Conservation (phyloP, 2,888 invertebrate genomes). For the Drosophila sordidapex region DNA sequence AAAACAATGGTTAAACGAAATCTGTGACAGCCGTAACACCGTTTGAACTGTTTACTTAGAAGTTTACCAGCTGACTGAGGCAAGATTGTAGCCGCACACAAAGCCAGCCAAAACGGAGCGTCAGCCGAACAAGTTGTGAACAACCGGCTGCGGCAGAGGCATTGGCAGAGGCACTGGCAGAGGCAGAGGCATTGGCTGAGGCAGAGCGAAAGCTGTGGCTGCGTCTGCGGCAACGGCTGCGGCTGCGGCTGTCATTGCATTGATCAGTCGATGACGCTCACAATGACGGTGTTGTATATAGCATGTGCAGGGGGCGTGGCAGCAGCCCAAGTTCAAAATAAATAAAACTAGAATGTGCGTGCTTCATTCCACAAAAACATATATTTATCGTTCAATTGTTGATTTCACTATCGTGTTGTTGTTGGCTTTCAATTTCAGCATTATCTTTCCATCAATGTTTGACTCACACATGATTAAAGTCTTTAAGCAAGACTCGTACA, state of each 20-base stretch:
- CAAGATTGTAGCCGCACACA: conserved; percentile 59
- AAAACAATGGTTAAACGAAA: conserved; percentile 28
- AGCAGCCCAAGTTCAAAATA: not conserved
- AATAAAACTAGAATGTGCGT: conserved; percentile 45
- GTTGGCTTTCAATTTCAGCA: conserved; percentile 28
- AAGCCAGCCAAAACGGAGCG: conserved; percentile 29
- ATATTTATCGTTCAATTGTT: conserved; percentile 64
- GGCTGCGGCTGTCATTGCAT: conserved; percentile 34
- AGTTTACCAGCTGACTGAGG: conserved; percentile 75
- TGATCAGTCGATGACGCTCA: conserved; percentile 59
- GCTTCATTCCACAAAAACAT: conserved; percentile 68
- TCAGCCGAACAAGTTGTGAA: conserved; percentile 62
- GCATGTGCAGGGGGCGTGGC: conserved; percentile 42
- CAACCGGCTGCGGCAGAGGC: conserved; percentile 36
- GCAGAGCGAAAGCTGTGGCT: not conserved
- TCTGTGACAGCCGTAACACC: conserved; percentile 15
- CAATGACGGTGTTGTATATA: conserved; percentile 17
- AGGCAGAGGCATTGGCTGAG: conserved; percentile 13
- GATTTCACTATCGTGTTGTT: conserved; percentile 38
- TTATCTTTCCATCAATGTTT: conserved; percentile 14
- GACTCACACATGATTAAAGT: conserved; percentile 32
- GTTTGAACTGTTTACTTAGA: conserved; percentile 77
- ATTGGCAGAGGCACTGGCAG: conserved; percentile 9
- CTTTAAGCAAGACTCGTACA: conserved; percentile 11
- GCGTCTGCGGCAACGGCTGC: not conserved